Base-by-base conservation (phyloP, 2,797 vertebrate species). In the Arctocebus calabarensis region DNA sequence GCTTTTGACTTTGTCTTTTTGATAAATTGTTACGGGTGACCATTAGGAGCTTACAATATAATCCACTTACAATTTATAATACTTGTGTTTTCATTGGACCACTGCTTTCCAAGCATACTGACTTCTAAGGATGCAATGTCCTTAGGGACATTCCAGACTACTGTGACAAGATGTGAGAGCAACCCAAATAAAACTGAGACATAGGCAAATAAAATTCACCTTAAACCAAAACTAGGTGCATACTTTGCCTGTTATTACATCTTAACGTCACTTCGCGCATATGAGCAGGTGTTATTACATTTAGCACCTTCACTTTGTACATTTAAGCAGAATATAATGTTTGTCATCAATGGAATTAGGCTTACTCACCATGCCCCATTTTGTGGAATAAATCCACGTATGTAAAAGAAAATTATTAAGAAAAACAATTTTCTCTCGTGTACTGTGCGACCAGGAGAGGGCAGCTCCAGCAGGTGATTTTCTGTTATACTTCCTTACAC, bases 351-450 rank as follows among this genome's bases (percentile, higher is more conserved):
- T 78, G n/a, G 70, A 89, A 91, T 82, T 32, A 93, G 34, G 12
- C 52, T 90, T 25, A 75, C 59, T 94, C 29, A 90, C 22, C 85
- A 81, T 20, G 23, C 4, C 3, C 22, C 19, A n/a, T 2, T 94
- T 94, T 91, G 48, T 55, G 29, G 23, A 88, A 87, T 40, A 11
- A 83, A 90, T 81, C 12, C 61, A 75, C 25, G 34, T 74, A 73
- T 20, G 5, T 2, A 52, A 84, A 29, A 81, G 0, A 74, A 89
- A 78, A 90, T 61, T 90, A 70, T 40, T 68, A 70, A 45, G 22
- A 77, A 91, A 92, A 95, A 3, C 16, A 57, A 48, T 85, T 93
- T 45, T 91, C 27, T 75, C 77, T 78, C 68, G 16, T 48, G 90
- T 27, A 32, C 83, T 4, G 8, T 77, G 75, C 94, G 57, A 83